These are phyloP conservation scores for Argynnis bischoffii DNA, from an alignment of 2,888 invertebrate genomes.

Conservation along the genomic window DNA sequence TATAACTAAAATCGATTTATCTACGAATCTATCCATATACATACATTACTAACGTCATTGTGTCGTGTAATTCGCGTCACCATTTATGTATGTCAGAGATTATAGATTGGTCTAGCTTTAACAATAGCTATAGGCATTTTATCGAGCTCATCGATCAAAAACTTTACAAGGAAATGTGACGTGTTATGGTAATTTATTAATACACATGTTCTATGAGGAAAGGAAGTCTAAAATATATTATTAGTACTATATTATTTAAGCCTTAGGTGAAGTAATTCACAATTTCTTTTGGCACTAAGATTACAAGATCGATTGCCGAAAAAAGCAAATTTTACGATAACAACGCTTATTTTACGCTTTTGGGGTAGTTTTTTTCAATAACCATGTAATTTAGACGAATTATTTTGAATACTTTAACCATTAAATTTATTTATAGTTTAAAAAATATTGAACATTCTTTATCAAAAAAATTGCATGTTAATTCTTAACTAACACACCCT, in stretches of 20 bases:
- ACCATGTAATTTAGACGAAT: background rate
- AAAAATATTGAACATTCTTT: no score
- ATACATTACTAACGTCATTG: background rate
- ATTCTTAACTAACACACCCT: background rate
- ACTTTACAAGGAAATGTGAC: constrained; percentile 8
- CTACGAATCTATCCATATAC: background rate
- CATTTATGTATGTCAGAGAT: constrained; percentile 23
- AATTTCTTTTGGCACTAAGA: no score
- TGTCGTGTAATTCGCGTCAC: constrained; percentile 16
- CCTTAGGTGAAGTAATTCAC: no score
- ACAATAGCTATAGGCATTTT: constrained; percentile 22
- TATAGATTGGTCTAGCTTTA: constrained; percentile 27
- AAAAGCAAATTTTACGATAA: no score
- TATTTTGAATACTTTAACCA: background rate
- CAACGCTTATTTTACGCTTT: no score
- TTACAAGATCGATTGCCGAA: no score
- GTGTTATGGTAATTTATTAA: constrained; percentile 12
- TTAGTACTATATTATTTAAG: no score
- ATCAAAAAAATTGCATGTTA: no score
- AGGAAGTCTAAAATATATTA: background rate
- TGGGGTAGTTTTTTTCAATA: no score
- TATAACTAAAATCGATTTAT: background rate
- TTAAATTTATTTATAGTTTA: background rate
- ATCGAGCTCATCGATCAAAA: constrained; percentile 19
- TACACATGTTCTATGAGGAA: background rate